Evolutionary conservation across 2,797 vertebrate species (phyloP), one percentile per base, ranked within the genome.

Genomic region (Siniperca undulata): DNA sequence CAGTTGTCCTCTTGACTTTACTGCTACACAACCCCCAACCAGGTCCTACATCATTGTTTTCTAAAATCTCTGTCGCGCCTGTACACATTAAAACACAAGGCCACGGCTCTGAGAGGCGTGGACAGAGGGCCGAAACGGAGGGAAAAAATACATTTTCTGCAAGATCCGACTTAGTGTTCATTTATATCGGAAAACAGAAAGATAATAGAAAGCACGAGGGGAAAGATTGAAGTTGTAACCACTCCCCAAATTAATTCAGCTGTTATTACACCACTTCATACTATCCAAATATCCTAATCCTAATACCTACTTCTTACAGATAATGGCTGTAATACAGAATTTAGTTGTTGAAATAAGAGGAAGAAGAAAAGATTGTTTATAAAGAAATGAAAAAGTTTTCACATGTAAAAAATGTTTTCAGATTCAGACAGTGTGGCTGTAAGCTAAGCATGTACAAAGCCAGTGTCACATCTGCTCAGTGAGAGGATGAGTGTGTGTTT

Each of bases 381-480:
- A 1, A 11, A 58, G 27, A 65, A 66, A 16, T 22, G 8, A 65
- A 75, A 66, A 36, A 2, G 5, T 42, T 24, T 42, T 24, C 4
- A 70, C 22, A 22, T 76, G 52, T 17, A 27, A 27, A 38, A 30
- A 14, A 4, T 14, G 58, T 64, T 30, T 60, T 60, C 13, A 30
- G 52, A 64, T 19, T 36, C 24, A 48, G 19, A 27, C 14, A 19
- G n/a, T 14, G 46, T 68, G 36, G 36, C 48, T 67, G 55, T 53
- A 9, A 44, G 36, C 6, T 27, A 34, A 61, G 3, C 27, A 1
- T 27, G 52, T 30, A 48, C 74, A 68, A 73, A 64, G 50, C 56
- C 19, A 6, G 34, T 24, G 56, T 68, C 77, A 77, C 73, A 44
- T 69, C 40, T 50, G 48, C 40, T 84, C 48, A 68, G 36, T 14